These are phyloP conservation scores for Pogonocherus hispidulus DNA, from an alignment of 2,888 invertebrate genomes.

Conservation along the genomic window DNA sequence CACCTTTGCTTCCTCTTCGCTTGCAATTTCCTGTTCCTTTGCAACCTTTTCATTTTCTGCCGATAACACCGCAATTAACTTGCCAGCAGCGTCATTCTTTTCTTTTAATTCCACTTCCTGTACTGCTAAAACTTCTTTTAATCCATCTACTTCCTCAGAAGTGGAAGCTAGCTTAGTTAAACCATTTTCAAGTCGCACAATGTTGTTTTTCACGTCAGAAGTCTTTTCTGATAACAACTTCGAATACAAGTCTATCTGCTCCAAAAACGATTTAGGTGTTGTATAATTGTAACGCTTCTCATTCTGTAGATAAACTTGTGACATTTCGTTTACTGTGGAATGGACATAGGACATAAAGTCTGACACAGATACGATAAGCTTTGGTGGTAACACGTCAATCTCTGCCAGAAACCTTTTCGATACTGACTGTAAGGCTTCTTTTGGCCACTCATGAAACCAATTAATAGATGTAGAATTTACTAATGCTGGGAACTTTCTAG, in stretches of 20 bases:
- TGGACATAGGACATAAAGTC: slow-evolving; percentile 94
- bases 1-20: slow-evolving; percentile 91
- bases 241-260: slow-evolving; percentile 87
- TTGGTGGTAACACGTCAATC: slow-evolving; percentile 79
- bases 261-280: slow-evolving; percentile 95
- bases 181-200: slow-evolving; percentile 87
- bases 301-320: slow-evolving; percentile 82
- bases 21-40: slow-evolving; percentile 85
- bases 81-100: slow-evolving; percentile 92
- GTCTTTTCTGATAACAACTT: slow-evolving; percentile 80
- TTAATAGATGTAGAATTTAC: slow-evolving; percentile 94
- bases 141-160: slow-evolving; percentile 85
- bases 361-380: slow-evolving; percentile 78
- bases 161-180: slow-evolving; percentile 89
- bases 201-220: slow-evolving; percentile 80
- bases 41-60: slow-evolving; percentile 93
- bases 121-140: slow-evolving; percentile 81
- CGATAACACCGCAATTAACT: slow-evolving; percentile 87
- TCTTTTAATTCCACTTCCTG: slow-evolving; percentile 79
- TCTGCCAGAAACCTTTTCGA: slow-evolving; percentile 86
- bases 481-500: slow-evolving; percentile 93
- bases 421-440: slow-evolving; percentile 90
- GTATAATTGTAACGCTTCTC: slow-evolving; percentile 95
- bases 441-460: slow-evolving; percentile 98
- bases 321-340: slow-evolving; percentile 88